Percentiles rank a stretch among this genome's conserved stretches.
These are phyloP conservation scores for Graphium colonna DNA, from an alignment of 2,888 invertebrate species.

Conservation along the genomic window DNA sequence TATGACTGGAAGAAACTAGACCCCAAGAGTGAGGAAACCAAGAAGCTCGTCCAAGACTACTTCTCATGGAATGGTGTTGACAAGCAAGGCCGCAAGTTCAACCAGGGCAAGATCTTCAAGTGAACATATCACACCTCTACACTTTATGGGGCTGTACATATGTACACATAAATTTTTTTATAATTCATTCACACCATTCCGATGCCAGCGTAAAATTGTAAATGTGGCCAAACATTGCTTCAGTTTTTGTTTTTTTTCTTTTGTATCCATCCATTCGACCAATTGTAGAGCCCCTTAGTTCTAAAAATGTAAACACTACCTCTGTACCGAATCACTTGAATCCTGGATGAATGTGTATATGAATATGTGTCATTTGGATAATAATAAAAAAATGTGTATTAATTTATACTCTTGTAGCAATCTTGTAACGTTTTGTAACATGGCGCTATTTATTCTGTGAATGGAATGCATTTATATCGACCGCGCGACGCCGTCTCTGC, in stretches of 20 bases:
- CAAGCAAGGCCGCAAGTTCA: constrained; percentile 93
- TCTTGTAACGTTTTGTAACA: constrained; percentile 1
- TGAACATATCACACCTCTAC: constrained; percentile 51
- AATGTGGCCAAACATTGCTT: background rate
- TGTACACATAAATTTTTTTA: constrained; percentile 1
- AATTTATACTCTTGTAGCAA: constrained; percentile 1
- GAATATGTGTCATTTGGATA: background rate
- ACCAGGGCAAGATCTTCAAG: constrained; percentile 99
- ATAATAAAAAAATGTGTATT: background rate
- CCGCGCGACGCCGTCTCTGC: background rate
- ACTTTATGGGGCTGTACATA: constrained; percentile 6
- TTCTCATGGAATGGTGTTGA: constrained; percentile 94
- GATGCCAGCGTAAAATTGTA: constrained; percentile 1
- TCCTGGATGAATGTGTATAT: background rate
- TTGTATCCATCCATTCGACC: background rate
- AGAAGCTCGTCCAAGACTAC: constrained; percentile 92
- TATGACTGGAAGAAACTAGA: constrained; percentile 98
- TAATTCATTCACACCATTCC: constrained; percentile 12
- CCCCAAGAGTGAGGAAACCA: constrained; percentile 86
- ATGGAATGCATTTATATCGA: constrained; percentile 13
- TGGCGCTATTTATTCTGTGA: constrained; percentile 14
- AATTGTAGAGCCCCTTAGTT: background rate
- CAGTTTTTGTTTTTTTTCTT: background rate
- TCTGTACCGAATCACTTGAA: background rate
- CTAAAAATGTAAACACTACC: background rate